A percentile compares a stretch with the other conserved stretches of the same genome.
phyloP scores from a whole-genome alignment of 2,113 vertebrate species.

The Hiodon tergisus region DNA sequence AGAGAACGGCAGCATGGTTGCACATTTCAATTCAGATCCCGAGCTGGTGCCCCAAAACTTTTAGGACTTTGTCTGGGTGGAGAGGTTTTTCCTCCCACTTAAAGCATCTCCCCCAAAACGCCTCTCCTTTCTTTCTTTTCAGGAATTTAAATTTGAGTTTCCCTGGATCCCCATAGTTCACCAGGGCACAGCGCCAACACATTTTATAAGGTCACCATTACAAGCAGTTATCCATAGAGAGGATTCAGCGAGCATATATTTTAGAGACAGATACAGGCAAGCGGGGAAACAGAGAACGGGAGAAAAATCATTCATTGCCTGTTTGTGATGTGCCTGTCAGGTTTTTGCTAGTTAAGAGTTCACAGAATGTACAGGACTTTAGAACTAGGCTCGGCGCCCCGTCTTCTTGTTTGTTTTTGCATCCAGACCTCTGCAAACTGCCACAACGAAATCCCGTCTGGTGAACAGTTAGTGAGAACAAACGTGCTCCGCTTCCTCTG shows the following conservation, averaged over 20 bases:
- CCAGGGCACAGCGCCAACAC: constrained; percentile 9
- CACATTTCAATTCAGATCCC: not conserved
- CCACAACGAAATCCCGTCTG: not conserved
- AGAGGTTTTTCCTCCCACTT: not conserved
- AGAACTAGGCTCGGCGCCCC: not conserved
- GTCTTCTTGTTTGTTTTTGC: not conserved
- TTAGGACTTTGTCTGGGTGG: not conserved
- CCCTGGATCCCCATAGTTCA: constrained; percentile 6
- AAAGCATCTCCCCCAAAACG: not conserved
- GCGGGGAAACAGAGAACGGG: not conserved
- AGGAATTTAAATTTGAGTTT: not conserved
- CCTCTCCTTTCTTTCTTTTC: not conserved
- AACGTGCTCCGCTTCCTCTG: not conserved
- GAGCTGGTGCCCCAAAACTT: not conserved
- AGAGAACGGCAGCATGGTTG: too few relatives aligned
- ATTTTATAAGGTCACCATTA: constrained; percentile 8
- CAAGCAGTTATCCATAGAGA: not conserved
- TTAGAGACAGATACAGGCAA: not conserved
- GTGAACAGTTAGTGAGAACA: not conserved
- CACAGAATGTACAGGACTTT: not conserved
- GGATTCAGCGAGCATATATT: constrained; percentile 3
- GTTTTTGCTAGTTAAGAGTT: not conserved
- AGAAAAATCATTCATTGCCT: not conserved
- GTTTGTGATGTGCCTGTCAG: not conserved
- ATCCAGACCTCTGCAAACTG: not conserved